phyloP scores from a whole-genome alignment of 2,888 invertebrate genomes.

The Xylota sylvarum region DNA sequence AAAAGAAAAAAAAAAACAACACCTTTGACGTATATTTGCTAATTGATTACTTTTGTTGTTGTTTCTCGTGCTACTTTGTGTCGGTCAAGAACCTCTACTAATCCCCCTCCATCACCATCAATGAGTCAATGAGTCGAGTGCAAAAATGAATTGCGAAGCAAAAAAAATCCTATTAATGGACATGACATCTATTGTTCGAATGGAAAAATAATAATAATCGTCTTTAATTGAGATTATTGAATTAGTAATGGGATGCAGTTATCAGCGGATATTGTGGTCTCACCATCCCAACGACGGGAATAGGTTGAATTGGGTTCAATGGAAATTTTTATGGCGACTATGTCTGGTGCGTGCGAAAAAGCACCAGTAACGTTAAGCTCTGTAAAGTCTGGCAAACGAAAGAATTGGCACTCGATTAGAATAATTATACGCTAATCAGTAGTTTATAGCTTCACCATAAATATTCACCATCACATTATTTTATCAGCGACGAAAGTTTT shows the following conservation, averaged over 20 bases:
- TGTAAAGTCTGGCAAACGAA: conserved; percentile 5
- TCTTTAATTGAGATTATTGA: conserved; percentile 33
- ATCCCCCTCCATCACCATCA: neutral
- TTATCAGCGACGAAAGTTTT: conserved; percentile 12
- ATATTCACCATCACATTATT: neutral
- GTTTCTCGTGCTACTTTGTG: neutral
- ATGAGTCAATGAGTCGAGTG: conserved; percentile 36
- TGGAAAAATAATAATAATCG: neutral
- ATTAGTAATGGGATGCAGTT: conserved; percentile 12
- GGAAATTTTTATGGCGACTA: conserved; percentile 26
- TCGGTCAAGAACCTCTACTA: conserved; percentile 55
- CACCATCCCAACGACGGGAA: too few relatives aligned
- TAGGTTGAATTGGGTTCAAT: conserved; percentile 9
- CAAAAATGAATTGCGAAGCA: conserved; percentile 43
- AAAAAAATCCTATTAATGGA: conserved; percentile 16
- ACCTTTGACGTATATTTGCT: conserved; percentile 51
- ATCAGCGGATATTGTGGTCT: neutral
- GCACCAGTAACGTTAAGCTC: too few relatives aligned
- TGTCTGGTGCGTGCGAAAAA: neutral
- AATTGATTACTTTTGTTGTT: conserved; percentile 37
- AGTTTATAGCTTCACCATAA: conserved; percentile 4
- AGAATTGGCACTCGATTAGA: conserved; percentile 5
- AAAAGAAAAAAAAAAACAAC: conserved; percentile 18
- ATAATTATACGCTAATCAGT: conserved; percentile 23
- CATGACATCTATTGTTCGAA: conserved; percentile 20